phyloP scores from a whole-genome alignment of 2,113 vertebrate species.

The Microtus ochrogaster region DNA sequence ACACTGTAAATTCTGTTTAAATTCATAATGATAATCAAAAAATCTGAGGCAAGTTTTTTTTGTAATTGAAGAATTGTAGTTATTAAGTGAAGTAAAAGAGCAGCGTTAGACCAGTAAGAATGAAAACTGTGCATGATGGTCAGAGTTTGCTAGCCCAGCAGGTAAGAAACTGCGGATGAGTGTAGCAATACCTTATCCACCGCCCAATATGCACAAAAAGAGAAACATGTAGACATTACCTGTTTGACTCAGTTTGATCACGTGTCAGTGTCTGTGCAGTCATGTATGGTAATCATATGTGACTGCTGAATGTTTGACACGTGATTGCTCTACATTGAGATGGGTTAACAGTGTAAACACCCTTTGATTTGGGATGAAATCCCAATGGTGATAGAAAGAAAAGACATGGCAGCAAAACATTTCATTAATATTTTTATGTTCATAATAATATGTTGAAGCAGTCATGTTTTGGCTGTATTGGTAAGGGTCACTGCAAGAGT shows the following conservation, averaged over 20 bases:
- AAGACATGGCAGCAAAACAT: not conserved
- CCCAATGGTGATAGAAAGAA: not conserved
- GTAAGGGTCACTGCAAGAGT: not conserved
- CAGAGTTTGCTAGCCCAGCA: not conserved
- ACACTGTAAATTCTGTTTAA: not conserved
- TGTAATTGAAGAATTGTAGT: conserved; percentile 23
- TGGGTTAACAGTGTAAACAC: not conserved
- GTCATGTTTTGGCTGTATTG: not conserved
- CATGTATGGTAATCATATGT: not conserved
- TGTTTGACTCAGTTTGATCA: not conserved
- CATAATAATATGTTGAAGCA: not conserved
- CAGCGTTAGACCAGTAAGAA: not conserved
- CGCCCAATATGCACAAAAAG: not conserved
- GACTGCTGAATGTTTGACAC: not conserved
- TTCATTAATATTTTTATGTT: conserved; percentile 15
- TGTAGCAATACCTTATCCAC: not conserved
- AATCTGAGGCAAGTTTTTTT: not conserved
- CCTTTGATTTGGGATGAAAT: not conserved
- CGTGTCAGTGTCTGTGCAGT: not conserved
- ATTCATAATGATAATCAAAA: conserved; percentile 10
- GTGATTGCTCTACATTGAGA: not conserved
- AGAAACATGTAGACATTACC: not conserved
- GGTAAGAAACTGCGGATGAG: not conserved
- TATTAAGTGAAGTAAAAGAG: conserved; percentile 22
- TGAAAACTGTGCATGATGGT: not conserved